Conservation (phyloP, 1,140 invertebrate species). For the Drosophila arawakana region DNA sequence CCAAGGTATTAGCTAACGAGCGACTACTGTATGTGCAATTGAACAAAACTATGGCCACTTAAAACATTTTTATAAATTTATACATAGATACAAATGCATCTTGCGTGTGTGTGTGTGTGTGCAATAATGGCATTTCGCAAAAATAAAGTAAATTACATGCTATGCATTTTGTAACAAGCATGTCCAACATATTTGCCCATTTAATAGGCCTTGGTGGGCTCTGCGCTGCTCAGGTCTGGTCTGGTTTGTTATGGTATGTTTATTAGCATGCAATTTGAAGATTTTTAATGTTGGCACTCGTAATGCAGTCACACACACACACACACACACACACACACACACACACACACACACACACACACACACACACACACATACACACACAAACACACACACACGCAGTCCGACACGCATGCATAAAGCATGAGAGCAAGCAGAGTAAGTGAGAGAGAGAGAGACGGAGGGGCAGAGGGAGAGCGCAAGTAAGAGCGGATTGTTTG, state of each 20-base stretch:
- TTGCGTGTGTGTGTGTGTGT: neutral
- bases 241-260: constrained; percentile 25
- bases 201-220: constrained; percentile 59
- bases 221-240: too few relatives aligned
- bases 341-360: constrained; percentile 4
- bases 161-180: constrained; percentile 77
- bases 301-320: constrained; percentile 54
- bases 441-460: neutral
- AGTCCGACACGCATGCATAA: constrained; percentile 2
- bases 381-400: constrained; percentile 21
- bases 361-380: constrained; percentile 29
- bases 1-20: neutral
- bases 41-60: neutral
- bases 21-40: constrained; percentile 5
- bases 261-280: constrained; percentile 80
- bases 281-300: constrained; percentile 72
- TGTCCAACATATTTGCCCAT: constrained; percentile 80
- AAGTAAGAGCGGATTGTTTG: constrained; percentile 22
- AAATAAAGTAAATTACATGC: constrained; percentile 71
- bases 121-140: constrained; percentile 61
- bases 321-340: constrained; percentile 3
- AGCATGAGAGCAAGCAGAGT: neutral
- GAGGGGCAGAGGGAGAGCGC: constrained; percentile 1
- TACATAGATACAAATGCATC: neutral
- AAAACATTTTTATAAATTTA: constrained; percentile 10